A percentile compares a stretch with the other conserved stretches of the same genome.
phyloP scores from a whole-genome alignment of 2,113 vertebrate species.

The Butorides virescens region DNA sequence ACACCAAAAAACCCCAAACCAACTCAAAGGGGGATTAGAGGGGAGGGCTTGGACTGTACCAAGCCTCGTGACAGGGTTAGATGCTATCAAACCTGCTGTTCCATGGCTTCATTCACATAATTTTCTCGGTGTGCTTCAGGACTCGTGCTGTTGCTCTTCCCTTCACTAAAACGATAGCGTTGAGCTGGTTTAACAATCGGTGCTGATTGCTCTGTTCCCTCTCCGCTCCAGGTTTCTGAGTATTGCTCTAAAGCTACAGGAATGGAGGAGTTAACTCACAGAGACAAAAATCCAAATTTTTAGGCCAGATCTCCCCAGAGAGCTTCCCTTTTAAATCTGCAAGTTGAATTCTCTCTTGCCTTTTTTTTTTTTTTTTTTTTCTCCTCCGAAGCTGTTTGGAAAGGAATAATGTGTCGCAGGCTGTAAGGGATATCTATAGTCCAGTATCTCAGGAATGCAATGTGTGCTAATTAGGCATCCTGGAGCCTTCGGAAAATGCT shows the following conservation, averaged over 20 bases:
- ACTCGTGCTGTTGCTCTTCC: background rate
- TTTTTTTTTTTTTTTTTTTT: too few relatives aligned
- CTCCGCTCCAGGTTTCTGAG: background rate
- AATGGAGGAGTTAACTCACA: background rate
- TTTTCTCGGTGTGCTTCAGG: background rate
- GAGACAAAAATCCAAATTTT: background rate
- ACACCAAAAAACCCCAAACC: too few relatives aligned
- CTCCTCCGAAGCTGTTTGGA: background rate
- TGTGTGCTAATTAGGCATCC: conserved; percentile 40
- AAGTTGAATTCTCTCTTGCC: background rate
- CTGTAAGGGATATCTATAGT: background rate
- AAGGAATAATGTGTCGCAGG: background rate
- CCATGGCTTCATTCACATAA: rapidly evolving
- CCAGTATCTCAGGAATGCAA: background rate
- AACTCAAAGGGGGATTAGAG: background rate
- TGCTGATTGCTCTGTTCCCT: background rate
- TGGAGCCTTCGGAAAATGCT: conserved; percentile 26
- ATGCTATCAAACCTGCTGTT: background rate
- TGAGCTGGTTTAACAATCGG: background rate
- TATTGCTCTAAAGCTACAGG: background rate
- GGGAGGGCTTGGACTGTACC: background rate
- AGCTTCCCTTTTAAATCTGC: background rate
- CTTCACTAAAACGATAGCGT: background rate
- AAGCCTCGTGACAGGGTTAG: background rate
- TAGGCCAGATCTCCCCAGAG: background rate